Conservation (phyloP, 1,140 invertebrate species). For the Melanaphis sacchari region DNA sequence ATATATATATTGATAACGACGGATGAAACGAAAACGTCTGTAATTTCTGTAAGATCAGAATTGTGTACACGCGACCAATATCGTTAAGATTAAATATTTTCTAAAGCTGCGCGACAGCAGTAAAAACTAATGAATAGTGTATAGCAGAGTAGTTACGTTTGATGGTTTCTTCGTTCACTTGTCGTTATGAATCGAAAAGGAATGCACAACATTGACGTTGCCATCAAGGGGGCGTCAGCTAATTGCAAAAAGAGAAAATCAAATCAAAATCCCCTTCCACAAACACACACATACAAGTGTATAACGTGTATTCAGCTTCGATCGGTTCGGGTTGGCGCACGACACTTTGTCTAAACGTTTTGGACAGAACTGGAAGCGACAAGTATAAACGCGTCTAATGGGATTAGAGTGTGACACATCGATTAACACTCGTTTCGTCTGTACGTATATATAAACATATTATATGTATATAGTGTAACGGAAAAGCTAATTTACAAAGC, state of each 20-base stretch:
- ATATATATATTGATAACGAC: not conserved
- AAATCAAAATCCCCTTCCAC: constrained; percentile 50
- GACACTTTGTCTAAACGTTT: constrained; percentile 51
- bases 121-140: constrained; percentile 16
- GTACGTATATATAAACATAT: not conserved
- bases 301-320: not conserved
- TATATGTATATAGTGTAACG: not conserved
- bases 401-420: constrained; percentile 28
- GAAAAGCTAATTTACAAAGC: constrained; percentile 36
- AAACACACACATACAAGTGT: not conserved
- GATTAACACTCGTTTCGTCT: constrained; percentile 2
- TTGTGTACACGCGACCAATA: not conserved
- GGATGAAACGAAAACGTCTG: not conserved
- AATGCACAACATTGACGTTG: constrained; percentile 6
- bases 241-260: constrained; percentile 54
- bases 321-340: constrained; percentile 13
- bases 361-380: constrained; percentile 40
- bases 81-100: constrained; percentile 20
- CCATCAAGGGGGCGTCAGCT: constrained; percentile 23
- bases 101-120: no score
- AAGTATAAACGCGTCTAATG: constrained; percentile 32
- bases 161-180: not conserved
- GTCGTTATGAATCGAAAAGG: constrained; percentile 43
- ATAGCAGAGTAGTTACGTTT: not conserved
- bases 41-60: not conserved